phyloP scores from a whole-genome alignment of 1,140 invertebrate genomes.

The Chelonus insularis region DNA sequence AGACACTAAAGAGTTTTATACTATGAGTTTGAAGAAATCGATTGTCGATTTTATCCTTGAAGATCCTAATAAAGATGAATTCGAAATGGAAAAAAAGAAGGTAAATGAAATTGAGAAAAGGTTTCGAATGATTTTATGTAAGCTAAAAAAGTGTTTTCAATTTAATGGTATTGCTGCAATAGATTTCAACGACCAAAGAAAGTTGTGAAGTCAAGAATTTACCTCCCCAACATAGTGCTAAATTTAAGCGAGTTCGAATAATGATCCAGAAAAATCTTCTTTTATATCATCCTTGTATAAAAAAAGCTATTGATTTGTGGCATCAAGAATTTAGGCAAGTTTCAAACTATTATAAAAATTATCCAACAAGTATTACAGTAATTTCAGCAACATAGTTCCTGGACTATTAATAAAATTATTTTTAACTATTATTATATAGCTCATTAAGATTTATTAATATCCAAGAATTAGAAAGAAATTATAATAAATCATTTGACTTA shows the following conservation, averaged over 20 bases:
- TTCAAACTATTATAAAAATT: background rate
- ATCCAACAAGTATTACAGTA: slow-evolving; percentile 2
- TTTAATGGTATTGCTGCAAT: too few relatives aligned
- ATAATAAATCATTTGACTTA: slow-evolving; percentile 61
- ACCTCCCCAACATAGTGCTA: slow-evolving; percentile 27
- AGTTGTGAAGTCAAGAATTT: slow-evolving; percentile 38
- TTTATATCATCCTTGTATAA: slow-evolving; percentile 80
- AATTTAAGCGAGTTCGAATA: slow-evolving; percentile 35
- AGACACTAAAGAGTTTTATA: slow-evolving; percentile 78
- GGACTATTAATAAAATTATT: slow-evolving; percentile 8
- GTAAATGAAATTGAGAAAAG: too few relatives aligned
- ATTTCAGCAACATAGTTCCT: background rate
- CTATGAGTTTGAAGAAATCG: slow-evolving; percentile 84
- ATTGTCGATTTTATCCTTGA: slow-evolving; percentile 85
- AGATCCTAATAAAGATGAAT: slow-evolving; percentile 62
- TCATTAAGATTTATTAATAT: slow-evolving; percentile 62
- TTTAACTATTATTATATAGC: slow-evolving; percentile 45
- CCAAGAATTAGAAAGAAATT: slow-evolving; percentile 53
- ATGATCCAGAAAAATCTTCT: slow-evolving; percentile 69
- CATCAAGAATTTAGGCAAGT: slow-evolving; percentile 72
- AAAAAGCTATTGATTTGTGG: slow-evolving; percentile 82
- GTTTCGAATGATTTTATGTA: too few relatives aligned
- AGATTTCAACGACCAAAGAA: slow-evolving; percentile 36
- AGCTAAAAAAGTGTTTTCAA: too few relatives aligned
- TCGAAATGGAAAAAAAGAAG: slow-evolving; percentile 3